Conservation (phyloP, 2,888 invertebrate genomes). For the Pedicia rivosa region DNA sequence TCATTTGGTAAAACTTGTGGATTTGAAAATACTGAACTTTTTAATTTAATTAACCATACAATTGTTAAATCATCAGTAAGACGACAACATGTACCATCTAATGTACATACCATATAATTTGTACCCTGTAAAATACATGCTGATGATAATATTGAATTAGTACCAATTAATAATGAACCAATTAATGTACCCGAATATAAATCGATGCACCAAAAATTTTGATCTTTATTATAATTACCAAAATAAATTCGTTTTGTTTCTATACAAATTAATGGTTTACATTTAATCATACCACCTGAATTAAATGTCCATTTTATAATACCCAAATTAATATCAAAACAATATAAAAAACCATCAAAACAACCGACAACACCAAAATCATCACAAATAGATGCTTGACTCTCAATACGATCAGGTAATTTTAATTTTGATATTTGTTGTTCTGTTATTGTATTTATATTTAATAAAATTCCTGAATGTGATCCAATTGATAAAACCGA, state of each 20-base stretch:
- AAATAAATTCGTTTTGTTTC: slow-evolving; percentile 35
- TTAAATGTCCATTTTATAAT: slow-evolving; percentile 40
- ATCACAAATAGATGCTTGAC: slow-evolving; percentile 34
- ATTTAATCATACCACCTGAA: slow-evolving; percentile 29
- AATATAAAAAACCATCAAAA: slow-evolving; percentile 57
- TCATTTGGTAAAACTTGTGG: slow-evolving; percentile 25
- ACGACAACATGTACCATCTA: slow-evolving; percentile 37
- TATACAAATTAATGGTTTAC: slow-evolving; percentile 43
- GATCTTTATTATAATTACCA: slow-evolving; percentile 31
- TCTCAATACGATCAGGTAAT: slow-evolving; percentile 58
- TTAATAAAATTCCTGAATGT: slow-evolving; percentile 55
- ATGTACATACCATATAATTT: slow-evolving; percentile 32
- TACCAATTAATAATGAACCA: slow-evolving; percentile 27
- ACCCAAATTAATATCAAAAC: slow-evolving; percentile 38
- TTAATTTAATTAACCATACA: slow-evolving; percentile 33
- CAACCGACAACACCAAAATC: slow-evolving; percentile 59
- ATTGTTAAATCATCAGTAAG: slow-evolving; percentile 32
- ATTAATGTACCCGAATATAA: slow-evolving; percentile 6
- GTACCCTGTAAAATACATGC: slow-evolving; percentile 23
- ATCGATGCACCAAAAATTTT: slow-evolving; percentile 22
- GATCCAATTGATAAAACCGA: slow-evolving; percentile 42
- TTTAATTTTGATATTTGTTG: slow-evolving; percentile 30
- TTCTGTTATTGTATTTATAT: slow-evolving; percentile 40
- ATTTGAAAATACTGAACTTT: slow-evolving; percentile 43
- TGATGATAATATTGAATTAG: slow-evolving; percentile 35